Conservation (phyloP, 2,797 vertebrate species). For the Silurus aristotelis region DNA sequence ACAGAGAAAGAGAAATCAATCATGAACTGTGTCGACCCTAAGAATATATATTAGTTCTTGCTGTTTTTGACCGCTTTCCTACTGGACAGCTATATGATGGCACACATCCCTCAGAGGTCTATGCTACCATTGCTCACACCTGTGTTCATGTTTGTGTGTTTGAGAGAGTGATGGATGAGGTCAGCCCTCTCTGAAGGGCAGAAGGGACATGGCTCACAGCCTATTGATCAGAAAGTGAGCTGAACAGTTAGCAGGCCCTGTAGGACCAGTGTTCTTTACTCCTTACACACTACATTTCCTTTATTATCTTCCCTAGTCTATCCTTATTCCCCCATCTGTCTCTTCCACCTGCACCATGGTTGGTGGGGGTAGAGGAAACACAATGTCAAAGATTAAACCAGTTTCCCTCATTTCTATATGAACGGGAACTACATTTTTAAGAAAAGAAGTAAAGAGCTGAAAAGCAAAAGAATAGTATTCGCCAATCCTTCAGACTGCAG, state of each 20-base stretch:
- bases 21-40: slow-evolving; percentile 52
- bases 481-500: slow-evolving; percentile 70
- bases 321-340: slow-evolving; percentile 32
- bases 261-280: slow-evolving; percentile 40
- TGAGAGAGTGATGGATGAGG: slow-evolving; percentile 45
- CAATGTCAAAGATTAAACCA: slow-evolving; percentile 77
- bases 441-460: slow-evolving; percentile 26
- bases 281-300: slow-evolving; percentile 44
- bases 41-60: slow-evolving; percentile 53
- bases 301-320: slow-evolving; percentile 35
- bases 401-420: slow-evolving; percentile 60
- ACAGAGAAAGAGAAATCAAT: slow-evolving; percentile 58
- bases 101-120: slow-evolving; percentile 30
- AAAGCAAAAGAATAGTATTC: slow-evolving; percentile 46
- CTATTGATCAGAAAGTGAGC: slow-evolving; percentile 53
- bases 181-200: slow-evolving; percentile 49
- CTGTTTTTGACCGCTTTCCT: slow-evolving; percentile 43
- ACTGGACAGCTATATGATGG: slow-evolving; percentile 34
- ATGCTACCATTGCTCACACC: slow-evolving; percentile 30
- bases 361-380: slow-evolving; percentile 61
- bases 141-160: slow-evolving; percentile 37
- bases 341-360: slow-evolving; percentile 71
- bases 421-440: slow-evolving; percentile 49
- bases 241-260: slow-evolving; percentile 46
- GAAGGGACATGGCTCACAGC: slow-evolving; percentile 45